Base-by-base conservation (phyloP, 2,113 vertebrate genomes). In the Microcebus murinus region DNA sequence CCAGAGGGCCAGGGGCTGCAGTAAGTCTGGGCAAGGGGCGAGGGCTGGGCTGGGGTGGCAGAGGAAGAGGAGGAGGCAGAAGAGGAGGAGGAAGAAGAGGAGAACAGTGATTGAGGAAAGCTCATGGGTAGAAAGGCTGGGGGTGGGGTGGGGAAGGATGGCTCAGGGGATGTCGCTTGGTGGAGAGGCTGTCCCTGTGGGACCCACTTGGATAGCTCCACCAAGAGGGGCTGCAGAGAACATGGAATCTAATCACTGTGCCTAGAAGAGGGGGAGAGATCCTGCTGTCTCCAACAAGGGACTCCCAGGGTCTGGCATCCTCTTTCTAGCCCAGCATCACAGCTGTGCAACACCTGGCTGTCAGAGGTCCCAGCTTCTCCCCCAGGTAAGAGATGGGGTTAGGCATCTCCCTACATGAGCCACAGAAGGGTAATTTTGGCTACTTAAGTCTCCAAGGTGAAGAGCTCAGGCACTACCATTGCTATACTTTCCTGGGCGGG, bases 121-220 rank as follows among this genome's bases (percentile, higher is more conserved):
- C 5, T 4, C 42, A 13, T 3, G 42, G 0, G 0, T 0, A 55
- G 83, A 39, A 34, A 2, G 36, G 48, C 6, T 25, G 68, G 67
- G 29, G 23, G 0, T 1, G 4, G 15, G 3, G 1, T 2, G 59
- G 73, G 23, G 8, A 4, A 8, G 63, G 48, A n/a, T 31, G 39
- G 39, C 8, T 27, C 17, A 6, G 3, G 9, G 29, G 15, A 12
- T 18, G 8, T 25, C 74, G 50, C 63, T 57, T 45, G 39, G 61
- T 61, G 71, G 74, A 50, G 31, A 52, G 8, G 9, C 0, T 5
- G 4, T 23, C 25, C 34, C 48, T 11, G 45, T 27, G 68, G 71
- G 65, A 70, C 34, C 31, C 23, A 4, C 57, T 14, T 31, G 39
- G n/a, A 34, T 23, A 9, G 36, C 29, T 63, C 59, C 59, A 57